Conservation (phyloP, 1,140 invertebrate species). For the Nautilus pompilius region DNA sequence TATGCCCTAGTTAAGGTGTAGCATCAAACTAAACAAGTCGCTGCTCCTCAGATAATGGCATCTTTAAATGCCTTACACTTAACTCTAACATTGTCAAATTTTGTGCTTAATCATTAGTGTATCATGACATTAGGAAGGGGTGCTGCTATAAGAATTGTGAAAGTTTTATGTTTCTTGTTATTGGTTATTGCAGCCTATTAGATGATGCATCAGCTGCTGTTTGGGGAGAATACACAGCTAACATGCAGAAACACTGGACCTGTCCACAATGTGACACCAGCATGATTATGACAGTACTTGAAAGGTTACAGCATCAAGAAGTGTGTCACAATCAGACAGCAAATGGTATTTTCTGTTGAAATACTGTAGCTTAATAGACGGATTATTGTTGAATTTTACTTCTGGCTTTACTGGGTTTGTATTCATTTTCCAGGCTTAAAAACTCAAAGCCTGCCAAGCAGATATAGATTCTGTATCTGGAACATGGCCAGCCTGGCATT, state of each 20-base stretch:
- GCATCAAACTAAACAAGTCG: too few relatives aligned
- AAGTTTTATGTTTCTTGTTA: too few relatives aligned
- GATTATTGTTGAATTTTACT: not conserved
- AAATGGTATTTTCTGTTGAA: conserved; percentile 9
- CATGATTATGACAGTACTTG: conserved; percentile 51
- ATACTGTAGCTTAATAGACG: not conserved
- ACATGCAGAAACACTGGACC: conserved; percentile 54
- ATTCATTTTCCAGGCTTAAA: not conserved
- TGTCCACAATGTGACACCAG: conserved; percentile 53
- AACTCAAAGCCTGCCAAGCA: too few relatives aligned
- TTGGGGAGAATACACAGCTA: conserved; percentile 40
- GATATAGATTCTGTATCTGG: too few relatives aligned
- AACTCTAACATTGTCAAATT: too few relatives aligned
- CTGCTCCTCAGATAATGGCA: too few relatives aligned
- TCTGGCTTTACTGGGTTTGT: not conserved
- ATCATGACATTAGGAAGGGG: too few relatives aligned
- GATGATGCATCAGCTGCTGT: conserved; percentile 42
- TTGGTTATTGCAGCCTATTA: conserved; percentile 40
- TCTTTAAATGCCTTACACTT: too few relatives aligned
- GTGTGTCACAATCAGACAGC: conserved; percentile 39
- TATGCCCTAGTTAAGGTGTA: too few relatives aligned
- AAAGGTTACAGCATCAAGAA: conserved; percentile 55
- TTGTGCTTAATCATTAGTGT: too few relatives aligned
- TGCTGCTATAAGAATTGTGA: too few relatives aligned
- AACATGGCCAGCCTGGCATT: too few relatives aligned